Evolutionary conservation across 2,888 invertebrate genomes (phyloP), one percentile per base, ranked within the genome.

Genomic region (Lasioglossum vierecki): DNA sequence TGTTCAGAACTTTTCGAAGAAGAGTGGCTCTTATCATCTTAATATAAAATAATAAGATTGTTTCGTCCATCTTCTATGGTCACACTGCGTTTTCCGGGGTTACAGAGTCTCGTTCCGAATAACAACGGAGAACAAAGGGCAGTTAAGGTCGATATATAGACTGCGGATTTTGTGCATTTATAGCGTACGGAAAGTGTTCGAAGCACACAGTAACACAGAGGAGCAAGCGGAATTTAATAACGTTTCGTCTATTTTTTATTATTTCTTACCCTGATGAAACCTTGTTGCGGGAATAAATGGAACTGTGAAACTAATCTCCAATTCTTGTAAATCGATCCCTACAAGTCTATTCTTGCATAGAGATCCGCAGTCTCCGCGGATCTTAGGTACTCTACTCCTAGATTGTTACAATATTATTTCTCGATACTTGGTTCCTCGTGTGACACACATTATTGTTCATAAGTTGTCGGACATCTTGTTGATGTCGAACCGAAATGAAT

Each of bases 351-450:
- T 35, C 30, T 53, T 74, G 22, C 57, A 72, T 35, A 49, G 35
- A 13, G 18, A 60, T 74, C 68, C 68, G 68, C 68, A 68, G 68
- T 39, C 68, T 68, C 60, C 80, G 78, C 46, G 80, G 82, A 73
- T 63, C 57, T 80, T 80, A 73, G 71, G 41, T 76, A 77, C 30
- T 63, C 88, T 88, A 87, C 76, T 53, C 70, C 83, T 87, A 84
- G 73, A 11, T 88, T 83, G 80, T 80, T 86, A 87, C 76, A 84
- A 78, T 83, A 82, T 85, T 90, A 82, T 89, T 78, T 84, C 77
- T 88, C 71, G 80, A 82, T 91, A 89, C 70, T 92, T 90, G 88
- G 90, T 91, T 92, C 91, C 87, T 89, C 85, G 88, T 86, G 87
- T 91, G 87, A 68, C 68, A 39, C 35, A 39, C 68, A 68, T 22